Conservation (phyloP, 2,113 vertebrate genomes). For the Atlantisia rogersi region DNA sequence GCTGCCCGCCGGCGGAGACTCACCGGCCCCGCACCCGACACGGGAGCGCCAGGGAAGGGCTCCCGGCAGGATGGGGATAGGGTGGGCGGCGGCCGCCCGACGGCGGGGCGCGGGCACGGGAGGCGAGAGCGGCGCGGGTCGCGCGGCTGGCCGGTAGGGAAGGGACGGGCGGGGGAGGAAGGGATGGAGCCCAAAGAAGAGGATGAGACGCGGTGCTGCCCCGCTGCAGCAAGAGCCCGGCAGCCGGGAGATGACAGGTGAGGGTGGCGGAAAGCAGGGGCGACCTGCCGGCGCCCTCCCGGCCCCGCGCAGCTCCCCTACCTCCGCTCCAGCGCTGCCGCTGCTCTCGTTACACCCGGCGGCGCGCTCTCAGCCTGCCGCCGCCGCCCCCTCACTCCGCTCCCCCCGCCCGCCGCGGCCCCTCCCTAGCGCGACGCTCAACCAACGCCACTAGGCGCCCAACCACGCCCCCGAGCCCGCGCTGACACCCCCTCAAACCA, state of each 20-base stretch:
- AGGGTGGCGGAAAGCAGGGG: not conserved
- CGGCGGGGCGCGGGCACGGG: not conserved
- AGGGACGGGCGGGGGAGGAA: too few relatives aligned
- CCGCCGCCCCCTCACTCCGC: not conserved
- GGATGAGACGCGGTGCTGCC: not conserved
- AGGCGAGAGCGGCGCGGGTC: not conserved
- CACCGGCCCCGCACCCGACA: not conserved
- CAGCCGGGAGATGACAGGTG: not conserved
- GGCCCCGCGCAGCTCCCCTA: not conserved
- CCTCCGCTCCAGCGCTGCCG: not conserved
- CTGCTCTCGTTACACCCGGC: not conserved
- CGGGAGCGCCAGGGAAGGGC: not conserved
- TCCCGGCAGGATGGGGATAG: not conserved
- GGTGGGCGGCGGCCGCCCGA: not conserved
- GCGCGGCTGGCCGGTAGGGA: not conserved
- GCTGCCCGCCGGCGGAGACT: not conserved
- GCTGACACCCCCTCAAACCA: not conserved
- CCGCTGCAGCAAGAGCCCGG: not conserved
- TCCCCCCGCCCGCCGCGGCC: slow-evolving; percentile 34
- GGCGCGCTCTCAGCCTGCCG: not conserved
- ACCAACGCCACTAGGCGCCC: not conserved
- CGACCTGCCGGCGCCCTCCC: not conserved
- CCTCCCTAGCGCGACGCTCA: not conserved
- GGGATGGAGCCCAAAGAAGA: not conserved
- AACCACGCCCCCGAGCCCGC: not conserved